Conservation (phyloP, 2,797 vertebrate species). For the Phataginus tetradactyla region DNA sequence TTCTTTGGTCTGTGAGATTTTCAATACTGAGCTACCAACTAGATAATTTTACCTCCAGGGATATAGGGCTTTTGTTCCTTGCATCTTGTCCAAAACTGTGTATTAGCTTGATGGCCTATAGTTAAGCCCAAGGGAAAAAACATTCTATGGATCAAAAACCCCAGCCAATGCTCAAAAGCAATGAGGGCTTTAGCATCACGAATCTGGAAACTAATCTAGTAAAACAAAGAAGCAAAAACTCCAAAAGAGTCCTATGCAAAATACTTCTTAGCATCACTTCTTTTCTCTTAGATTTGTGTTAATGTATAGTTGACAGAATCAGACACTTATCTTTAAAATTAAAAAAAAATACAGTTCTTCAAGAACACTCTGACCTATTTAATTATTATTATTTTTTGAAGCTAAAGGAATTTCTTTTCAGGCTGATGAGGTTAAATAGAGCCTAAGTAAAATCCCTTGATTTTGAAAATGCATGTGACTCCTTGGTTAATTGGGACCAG, state of each 20-base stretch:
- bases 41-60: neutral
- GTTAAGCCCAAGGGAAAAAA: neutral
- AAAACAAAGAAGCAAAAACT: neutral
- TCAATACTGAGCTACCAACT: neutral
- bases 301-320: neutral
- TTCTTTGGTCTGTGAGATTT: neutral
- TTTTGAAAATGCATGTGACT: constrained; percentile 67
- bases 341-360: neutral
- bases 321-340: neutral
- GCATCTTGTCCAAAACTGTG: neutral
- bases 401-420: neutral
- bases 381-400: constrained; percentile 48
- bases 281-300: neutral
- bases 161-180: neutral
- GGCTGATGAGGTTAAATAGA: constrained; percentile 45
- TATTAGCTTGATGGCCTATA: neutral
- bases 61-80: neutral
- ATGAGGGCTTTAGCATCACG: neutral
- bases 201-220: neutral
- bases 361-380: neutral
- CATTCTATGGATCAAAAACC: neutral
- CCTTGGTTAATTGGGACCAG: constrained; percentile 75
- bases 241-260: neutral
- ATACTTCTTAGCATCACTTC: too few species aligned
- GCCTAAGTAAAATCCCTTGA: constrained; percentile 38